Evolutionary conservation across 2,113 vertebrate species (phyloP).

Genomic region (Callipepla squamata): DNA sequence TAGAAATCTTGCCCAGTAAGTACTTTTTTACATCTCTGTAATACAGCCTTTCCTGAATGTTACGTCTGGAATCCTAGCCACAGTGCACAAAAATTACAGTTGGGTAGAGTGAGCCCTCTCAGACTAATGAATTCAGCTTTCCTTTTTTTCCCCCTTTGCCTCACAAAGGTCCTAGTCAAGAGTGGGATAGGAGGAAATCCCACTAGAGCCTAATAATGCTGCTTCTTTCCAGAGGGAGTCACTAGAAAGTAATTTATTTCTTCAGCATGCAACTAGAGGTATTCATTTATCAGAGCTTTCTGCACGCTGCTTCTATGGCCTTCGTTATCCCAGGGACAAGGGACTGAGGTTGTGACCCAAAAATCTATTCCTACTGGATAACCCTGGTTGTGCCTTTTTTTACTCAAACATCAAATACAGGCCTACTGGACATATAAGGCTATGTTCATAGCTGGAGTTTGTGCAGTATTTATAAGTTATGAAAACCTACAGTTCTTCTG

Average conservation of each 20-base stretch:
- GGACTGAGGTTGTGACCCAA: neutral
- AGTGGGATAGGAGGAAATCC: conserved; percentile 41
- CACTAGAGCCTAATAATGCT: conserved; percentile 49
- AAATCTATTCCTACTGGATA: neutral
- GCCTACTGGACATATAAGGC: neutral
- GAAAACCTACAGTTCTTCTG: neutral
- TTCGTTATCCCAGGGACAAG: neutral
- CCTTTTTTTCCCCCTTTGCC: neutral
- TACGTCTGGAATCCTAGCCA: neutral
- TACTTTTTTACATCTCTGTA: neutral
- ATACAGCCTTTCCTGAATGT: neutral
- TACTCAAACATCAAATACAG: neutral
- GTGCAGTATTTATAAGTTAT: neutral
- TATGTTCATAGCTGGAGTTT: neutral
- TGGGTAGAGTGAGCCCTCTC: neutral
- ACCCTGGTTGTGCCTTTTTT: neutral
- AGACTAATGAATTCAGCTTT: neutral
- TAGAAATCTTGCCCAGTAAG: neutral
- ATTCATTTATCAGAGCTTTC: neutral
- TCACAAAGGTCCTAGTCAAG: conserved; percentile 23
- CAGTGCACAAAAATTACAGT: neutral
- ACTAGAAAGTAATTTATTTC: conserved; percentile 57
- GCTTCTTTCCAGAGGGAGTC: conserved; percentile 61
- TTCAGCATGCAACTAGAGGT: neutral
- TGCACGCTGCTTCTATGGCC: neutral